Evolutionary conservation across 1,140 invertebrate genomes (phyloP).

Genomic region (Campoletis sonorensis): DNA sequence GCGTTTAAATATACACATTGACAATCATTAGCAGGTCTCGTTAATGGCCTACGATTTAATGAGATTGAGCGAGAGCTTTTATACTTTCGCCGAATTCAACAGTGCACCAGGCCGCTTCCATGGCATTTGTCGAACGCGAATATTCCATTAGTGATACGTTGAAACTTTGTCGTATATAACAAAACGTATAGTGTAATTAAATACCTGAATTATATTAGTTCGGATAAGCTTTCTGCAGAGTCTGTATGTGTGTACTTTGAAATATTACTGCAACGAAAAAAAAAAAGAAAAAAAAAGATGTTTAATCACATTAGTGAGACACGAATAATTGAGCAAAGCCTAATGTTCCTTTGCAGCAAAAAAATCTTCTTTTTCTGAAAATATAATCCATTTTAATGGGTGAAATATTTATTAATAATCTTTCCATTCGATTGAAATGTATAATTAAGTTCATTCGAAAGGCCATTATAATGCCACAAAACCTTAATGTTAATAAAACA

Average conservation of each 20-base stretch:
- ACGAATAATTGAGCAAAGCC: not conserved
- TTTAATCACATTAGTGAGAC: not conserved
- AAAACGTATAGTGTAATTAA: constrained; percentile 55
- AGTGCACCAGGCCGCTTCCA: constrained; percentile 47
- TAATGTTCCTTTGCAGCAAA: too few species aligned
- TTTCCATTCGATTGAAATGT: too few species aligned
- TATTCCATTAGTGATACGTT: constrained; percentile 70
- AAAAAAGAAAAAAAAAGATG: not conserved
- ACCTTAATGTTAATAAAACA: too few species aligned
- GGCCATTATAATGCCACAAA: too few species aligned
- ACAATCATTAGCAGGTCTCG: constrained; percentile 61
- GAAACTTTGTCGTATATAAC: constrained; percentile 49
- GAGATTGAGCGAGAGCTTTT: constrained; percentile 52
- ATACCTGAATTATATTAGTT: constrained; percentile 55
- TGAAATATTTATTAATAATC: too few species aligned
- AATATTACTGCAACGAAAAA: too few species aligned
- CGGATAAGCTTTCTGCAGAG: not conserved
- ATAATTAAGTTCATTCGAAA: too few species aligned
- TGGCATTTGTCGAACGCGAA: constrained; percentile 55
- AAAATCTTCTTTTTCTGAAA: too few species aligned
- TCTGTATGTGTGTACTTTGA: not conserved
- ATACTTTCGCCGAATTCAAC: constrained; percentile 63
- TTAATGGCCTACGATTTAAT: constrained; percentile 65
- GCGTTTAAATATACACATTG: constrained; percentile 1
- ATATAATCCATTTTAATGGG: too few species aligned